Evolutionary conservation across 2,888 invertebrate genomes (phyloP).

Genomic region (Lasius platythorax): DNA sequence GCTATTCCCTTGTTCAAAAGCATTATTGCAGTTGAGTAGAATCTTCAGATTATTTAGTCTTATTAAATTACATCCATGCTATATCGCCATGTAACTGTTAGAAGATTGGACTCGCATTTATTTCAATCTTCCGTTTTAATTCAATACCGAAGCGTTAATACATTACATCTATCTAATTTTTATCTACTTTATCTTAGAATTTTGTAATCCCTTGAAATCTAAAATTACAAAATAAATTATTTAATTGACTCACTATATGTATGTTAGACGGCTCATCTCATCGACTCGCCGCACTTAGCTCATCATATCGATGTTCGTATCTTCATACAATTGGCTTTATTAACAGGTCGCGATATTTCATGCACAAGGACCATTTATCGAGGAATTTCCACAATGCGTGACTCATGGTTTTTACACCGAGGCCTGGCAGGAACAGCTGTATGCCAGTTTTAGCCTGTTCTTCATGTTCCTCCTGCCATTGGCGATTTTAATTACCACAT

Average conservation of each 20-base stretch:
- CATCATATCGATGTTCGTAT: neutral
- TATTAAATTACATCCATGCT: neutral
- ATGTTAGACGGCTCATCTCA: neutral
- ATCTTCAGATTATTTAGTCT: neutral
- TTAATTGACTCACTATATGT: no score
- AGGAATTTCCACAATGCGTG: constrained; percentile 94
- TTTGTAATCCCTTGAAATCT: neutral
- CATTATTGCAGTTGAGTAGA: neutral
- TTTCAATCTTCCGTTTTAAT: neutral
- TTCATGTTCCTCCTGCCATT: constrained; percentile 94
- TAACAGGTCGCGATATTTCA: constrained; percentile 91
- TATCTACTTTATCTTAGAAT: neutral
- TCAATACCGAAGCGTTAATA: neutral
- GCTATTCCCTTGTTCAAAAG: no score
- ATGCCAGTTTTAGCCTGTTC: constrained; percentile 91
- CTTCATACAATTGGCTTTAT: constrained; percentile 13
- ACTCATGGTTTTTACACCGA: constrained; percentile 93
- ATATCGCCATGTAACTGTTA: neutral
- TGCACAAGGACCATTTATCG: constrained; percentile 91
- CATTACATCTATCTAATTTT: neutral
- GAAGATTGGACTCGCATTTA: neutral
- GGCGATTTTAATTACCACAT: constrained; percentile 91
- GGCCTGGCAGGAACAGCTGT: constrained; percentile 93
- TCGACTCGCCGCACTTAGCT: neutral
- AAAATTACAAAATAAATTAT: no score